phyloP scores from a whole-genome alignment of 2,888 invertebrate genomes.

The Ectemnius continuus region DNA sequence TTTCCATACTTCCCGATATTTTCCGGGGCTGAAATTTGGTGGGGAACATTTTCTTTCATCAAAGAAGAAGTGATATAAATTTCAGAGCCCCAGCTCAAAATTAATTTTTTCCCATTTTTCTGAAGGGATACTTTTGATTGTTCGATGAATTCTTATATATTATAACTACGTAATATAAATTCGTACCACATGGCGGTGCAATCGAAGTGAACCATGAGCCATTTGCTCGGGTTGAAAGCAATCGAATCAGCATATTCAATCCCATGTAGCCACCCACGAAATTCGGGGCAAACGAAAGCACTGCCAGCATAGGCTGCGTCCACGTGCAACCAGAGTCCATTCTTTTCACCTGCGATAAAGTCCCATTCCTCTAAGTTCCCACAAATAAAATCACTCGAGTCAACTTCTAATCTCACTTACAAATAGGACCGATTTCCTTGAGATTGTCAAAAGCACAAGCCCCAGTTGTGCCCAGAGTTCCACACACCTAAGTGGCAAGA shows the following conservation, averaged over 20 bases:
- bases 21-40: too few relatives aligned
- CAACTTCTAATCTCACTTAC: constrained; percentile 77
- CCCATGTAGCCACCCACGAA: constrained; percentile 92
- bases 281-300: constrained; percentile 97
- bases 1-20: too few relatives aligned
- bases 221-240: constrained; percentile 99
- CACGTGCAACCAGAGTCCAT: constrained; percentile 96
- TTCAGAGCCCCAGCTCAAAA: too few relatives aligned
- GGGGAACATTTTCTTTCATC: too few relatives aligned
- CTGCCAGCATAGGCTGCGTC: constrained; percentile 99
- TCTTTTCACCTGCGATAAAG: constrained; percentile 81
- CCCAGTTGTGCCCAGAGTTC: constrained; percentile 97
- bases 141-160: neutral
- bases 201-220: constrained; percentile 99
- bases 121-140: too few relatives aligned
- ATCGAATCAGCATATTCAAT: constrained; percentile 96
- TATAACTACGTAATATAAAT: neutral
- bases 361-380: neutral
- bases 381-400: neutral
- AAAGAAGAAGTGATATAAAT: too few relatives aligned
- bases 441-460: constrained; percentile 98
- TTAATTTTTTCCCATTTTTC: too few relatives aligned
- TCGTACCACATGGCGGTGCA: constrained; percentile 98
- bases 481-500: constrained; percentile 87
- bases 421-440: constrained; percentile 81